phyloP scores from a whole-genome alignment of 1,140 invertebrate species.

The Atopsyche davidsoni region DNA sequence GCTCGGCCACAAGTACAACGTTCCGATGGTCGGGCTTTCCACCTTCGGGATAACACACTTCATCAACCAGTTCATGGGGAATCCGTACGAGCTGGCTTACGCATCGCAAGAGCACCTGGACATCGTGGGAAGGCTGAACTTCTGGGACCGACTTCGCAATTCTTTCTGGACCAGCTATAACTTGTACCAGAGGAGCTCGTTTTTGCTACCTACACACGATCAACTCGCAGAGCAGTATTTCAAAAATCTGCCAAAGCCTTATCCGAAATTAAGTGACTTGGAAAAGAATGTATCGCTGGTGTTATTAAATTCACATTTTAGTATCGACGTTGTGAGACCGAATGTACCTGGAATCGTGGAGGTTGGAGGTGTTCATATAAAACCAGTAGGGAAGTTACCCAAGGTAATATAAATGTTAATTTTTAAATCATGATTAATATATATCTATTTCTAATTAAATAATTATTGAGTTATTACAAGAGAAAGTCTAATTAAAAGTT shows the following conservation, averaged over 20 bases:
- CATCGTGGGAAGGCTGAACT: slow-evolving; percentile 36
- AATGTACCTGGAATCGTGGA: slow-evolving; percentile 49
- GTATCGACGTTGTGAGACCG: slow-evolving; percentile 41
- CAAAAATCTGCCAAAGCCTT: slow-evolving; percentile 20
- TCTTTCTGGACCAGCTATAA: slow-evolving; percentile 36
- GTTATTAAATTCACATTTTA: slow-evolving; percentile 51
- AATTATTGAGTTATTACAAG: neutral
- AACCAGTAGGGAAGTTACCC: slow-evolving; percentile 37
- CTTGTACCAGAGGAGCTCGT: slow-evolving; percentile 36
- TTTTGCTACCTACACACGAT: slow-evolving; percentile 26
- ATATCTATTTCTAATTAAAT: neutral
- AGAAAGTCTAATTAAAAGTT: neutral
- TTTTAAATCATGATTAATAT: neutral
- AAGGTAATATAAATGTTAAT: slow-evolving; percentile 21
- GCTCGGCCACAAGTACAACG: slow-evolving; percentile 49
- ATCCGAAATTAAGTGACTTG: slow-evolving; percentile 29
- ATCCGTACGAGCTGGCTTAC: slow-evolving; percentile 47
- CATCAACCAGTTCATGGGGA: slow-evolving; percentile 48
- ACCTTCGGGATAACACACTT: slow-evolving; percentile 51
- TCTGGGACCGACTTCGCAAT: slow-evolving; percentile 39
- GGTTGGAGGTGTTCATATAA: slow-evolving; percentile 51
- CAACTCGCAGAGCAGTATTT: slow-evolving; percentile 33
- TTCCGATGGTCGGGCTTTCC: slow-evolving; percentile 48
- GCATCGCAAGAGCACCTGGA: slow-evolving; percentile 43
- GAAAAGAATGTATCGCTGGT: slow-evolving; percentile 37